phyloP scores from a whole-genome alignment of 2,797 vertebrate species.

The Spinibarbus caldwelli region DNA sequence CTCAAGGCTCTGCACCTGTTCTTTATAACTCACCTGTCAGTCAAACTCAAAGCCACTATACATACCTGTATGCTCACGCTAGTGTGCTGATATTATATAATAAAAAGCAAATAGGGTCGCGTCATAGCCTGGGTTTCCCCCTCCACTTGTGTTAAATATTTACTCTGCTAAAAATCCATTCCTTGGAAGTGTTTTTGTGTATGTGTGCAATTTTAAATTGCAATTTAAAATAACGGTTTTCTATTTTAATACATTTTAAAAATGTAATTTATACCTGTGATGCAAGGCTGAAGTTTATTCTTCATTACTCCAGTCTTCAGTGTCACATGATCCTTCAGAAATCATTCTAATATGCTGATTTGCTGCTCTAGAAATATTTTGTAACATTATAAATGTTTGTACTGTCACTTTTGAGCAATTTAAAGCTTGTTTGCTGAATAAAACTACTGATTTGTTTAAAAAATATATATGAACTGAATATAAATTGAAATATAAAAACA shows the following conservation, averaged over 20 bases:
- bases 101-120: background rate
- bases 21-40: constrained; percentile 35
- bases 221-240: background rate
- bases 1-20: constrained; percentile 40
- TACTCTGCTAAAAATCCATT: constrained; percentile 4
- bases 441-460: background rate
- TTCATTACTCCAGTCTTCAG: background rate
- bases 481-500: background rate
- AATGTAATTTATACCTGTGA: background rate
- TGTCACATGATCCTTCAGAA: constrained; percentile 13
- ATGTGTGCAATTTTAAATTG: constrained; percentile 49
- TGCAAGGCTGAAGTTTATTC: background rate
- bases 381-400: too few species aligned
- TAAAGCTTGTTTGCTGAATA: background rate
- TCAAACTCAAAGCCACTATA: constrained; percentile 28
- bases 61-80: constrained; percentile 39
- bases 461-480: background rate
- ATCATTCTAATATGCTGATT: background rate
- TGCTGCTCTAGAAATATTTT: background rate
- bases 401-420: background rate
- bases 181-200: background rate
- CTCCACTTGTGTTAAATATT: background rate
- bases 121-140: background rate
- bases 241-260: background rate
- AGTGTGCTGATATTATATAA: constrained; percentile 25